Conservation (phyloP, 2,797 vertebrate species). For the Xenentodon cancila region DNA sequence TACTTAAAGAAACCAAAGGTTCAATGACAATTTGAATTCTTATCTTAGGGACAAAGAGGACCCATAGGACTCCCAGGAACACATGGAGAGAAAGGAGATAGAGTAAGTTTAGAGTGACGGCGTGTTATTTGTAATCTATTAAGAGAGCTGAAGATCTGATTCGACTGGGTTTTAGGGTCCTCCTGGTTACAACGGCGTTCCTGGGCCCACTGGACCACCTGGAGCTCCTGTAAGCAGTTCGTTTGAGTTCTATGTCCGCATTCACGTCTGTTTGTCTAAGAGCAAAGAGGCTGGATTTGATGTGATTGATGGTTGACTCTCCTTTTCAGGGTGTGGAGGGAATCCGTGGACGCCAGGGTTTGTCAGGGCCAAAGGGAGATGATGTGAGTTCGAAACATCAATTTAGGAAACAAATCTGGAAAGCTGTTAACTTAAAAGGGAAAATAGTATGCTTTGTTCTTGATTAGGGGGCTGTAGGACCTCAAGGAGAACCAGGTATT, state of each 20-base stretch:
- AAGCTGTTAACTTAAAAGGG: background rate
- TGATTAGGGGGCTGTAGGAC: constrained; percentile 76
- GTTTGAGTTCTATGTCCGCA: background rate
- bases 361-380: constrained; percentile 79
- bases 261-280: constrained; percentile 5
- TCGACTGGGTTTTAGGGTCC: constrained; percentile 78
- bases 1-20: background rate
- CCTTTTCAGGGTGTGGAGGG: constrained; percentile 81
- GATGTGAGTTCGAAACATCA: constrained; percentile 66
- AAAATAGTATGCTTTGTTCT: constrained; percentile 1
- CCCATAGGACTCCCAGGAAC: constrained; percentile 79
- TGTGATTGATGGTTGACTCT: background rate
- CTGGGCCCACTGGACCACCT: constrained; percentile 83
- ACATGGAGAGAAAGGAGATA: constrained; percentile 82
- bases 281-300: background rate
- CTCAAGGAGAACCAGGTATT: constrained; percentile 71
- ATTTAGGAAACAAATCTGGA: background rate
- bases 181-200: constrained; percentile 84
- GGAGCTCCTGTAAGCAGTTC: constrained; percentile 78
- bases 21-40: background rate
- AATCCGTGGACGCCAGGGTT: constrained; percentile 79
- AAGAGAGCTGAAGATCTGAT: too few relatives aligned
- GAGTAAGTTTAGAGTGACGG: constrained; percentile 58
- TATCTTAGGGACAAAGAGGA: constrained; percentile 81
- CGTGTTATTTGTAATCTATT: background rate